Conservation (phyloP, 2,888 invertebrate genomes). For the Phengaris alcon region DNA sequence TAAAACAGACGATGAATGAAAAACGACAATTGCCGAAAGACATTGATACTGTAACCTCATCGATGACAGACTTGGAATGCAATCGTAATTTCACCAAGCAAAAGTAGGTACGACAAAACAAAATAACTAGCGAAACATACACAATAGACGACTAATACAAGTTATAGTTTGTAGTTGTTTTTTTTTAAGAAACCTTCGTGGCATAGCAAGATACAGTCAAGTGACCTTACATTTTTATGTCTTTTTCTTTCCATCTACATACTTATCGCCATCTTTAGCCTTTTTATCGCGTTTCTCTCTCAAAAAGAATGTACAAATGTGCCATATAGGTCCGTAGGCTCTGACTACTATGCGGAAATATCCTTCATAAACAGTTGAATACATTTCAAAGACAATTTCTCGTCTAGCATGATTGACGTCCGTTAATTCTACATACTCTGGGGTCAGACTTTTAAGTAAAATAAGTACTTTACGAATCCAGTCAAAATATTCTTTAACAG, state of each 20-base stretch:
- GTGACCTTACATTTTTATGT: background rate
- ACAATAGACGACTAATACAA: too few species aligned
- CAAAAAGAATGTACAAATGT: background rate
- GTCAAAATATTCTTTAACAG: background rate
- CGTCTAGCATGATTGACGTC: background rate
- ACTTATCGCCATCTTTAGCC: constrained; percentile 1
- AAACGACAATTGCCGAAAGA: too few species aligned
- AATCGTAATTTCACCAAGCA: too few species aligned
- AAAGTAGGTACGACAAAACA: too few species aligned
- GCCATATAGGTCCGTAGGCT: background rate
- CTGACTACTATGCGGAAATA: background rate
- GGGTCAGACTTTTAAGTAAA: background rate
- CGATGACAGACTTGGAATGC: too few species aligned
- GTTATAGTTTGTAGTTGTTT: too few species aligned
- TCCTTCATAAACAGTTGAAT: background rate
- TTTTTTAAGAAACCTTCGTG: too few species aligned
- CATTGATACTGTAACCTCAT: too few species aligned
- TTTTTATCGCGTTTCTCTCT: background rate
- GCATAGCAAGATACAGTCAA: too few species aligned
- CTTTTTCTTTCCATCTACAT: constrained; percentile 13
- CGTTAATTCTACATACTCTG: background rate
- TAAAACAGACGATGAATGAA: too few species aligned
- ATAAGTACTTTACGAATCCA: background rate
- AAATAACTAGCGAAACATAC: too few species aligned
- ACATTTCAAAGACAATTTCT: background rate